Evolutionary conservation across 2,797 vertebrate species (phyloP), one percentile per base, ranked within the genome.

Genomic region (Dipus sagitta): DNA sequence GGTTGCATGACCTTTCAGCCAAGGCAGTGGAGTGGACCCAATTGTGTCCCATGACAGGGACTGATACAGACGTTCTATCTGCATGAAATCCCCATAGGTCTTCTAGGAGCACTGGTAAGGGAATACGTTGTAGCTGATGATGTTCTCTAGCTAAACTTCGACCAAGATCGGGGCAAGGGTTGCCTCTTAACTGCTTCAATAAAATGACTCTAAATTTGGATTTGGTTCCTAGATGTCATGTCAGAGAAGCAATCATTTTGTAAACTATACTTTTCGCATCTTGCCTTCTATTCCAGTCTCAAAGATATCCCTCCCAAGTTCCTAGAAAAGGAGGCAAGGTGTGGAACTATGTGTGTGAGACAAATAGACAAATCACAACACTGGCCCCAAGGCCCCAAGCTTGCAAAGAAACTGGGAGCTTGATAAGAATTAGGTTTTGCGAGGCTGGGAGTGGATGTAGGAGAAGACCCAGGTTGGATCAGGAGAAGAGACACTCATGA

Each of bases 1-100:
- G 42, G 92, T 88, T 93, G 62, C 86, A 65, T 92, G 42, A 80
- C 92, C 96, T 80, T 78, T 24, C 24, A 92, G 71, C 76, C 60
- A 90, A 90, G 78, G 90, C 58, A 42, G 70, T 17, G 52, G 68
- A 74, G 74, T 74, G 30, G 32, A 34, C 58, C 82, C 77, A 81
- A 95, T 84, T 52, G 17, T 52, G 26, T 90, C 78, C 58, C 64
- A n/a, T 26, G 67, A 47, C 34, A 80, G 26, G 58, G 71, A 90
- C 84, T 91, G 84, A 94, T 26, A 20, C 6, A 82, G 78, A 86
- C 23, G 30, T 90, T 95, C 72, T 92, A 79, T 93, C 93, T 95
- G 68, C 72, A 26, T 81, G 81, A 93, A 78, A 76, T 96, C 80
- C 83, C 88, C 13, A 52, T 34, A 88, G 85, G 6, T 58, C 60